These are phyloP conservation scores for Kryptolebias ocellatus DNA, from an alignment of 2,797 vertebrate species.

Conservation along the genomic window DNA sequence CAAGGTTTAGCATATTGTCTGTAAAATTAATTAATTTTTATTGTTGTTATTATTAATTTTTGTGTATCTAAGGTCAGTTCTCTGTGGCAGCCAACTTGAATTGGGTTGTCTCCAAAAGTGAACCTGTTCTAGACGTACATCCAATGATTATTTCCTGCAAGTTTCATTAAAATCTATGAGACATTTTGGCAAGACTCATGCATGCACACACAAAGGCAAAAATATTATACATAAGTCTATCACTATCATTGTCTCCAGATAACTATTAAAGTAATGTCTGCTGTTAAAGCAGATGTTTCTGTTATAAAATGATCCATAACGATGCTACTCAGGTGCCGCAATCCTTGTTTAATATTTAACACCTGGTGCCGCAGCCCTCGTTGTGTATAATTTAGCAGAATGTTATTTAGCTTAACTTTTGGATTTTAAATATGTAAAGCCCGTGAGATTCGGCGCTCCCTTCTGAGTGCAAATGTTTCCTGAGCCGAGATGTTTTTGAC, in stretches of 20 bases:
- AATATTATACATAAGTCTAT: background rate
- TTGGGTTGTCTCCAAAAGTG: no score
- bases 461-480: slow-evolving; percentile 21
- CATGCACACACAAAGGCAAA: no score
- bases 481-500: slow-evolving; percentile 26
- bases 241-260: background rate
- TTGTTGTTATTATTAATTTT: no score
- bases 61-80: no score
- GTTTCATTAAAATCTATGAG: no score
- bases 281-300: background rate
- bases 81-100: no score
- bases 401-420: background rate
- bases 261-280: slow-evolving; percentile 11
- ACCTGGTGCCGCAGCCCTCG: background rate
- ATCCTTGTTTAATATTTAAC: background rate
- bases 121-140: no score
- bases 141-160: no score
- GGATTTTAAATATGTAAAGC: background rate
- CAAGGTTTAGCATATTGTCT: no score
- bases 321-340: background rate
- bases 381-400: background rate
- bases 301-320: background rate
- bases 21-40: no score
- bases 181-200: no score
- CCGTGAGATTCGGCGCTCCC: slow-evolving; percentile 6